Base-by-base conservation (phyloP, 1,140 invertebrate species). In the Idris sp. region DNA sequence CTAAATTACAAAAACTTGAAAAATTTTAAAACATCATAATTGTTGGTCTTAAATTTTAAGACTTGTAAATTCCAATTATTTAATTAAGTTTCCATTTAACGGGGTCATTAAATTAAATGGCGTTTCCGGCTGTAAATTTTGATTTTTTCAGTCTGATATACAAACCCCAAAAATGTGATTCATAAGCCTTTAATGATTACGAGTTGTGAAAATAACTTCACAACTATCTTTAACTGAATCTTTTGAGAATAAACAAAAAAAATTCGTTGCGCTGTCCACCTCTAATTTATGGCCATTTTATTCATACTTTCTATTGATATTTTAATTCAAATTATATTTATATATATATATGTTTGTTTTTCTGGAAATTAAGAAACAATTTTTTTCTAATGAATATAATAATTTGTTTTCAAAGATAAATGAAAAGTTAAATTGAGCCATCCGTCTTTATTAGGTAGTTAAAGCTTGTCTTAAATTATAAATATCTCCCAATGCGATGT, bases 121-220 rank as follows among this genome's bases (percentile, higher is more conserved):
- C 62, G 40, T 76, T 76, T 76, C 73, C 73, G 65, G 73, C 26
- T 76, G 48, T 65, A 35, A 67, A 67, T 76, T 65, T 33, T 25
- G 30, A 40, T 10, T 51, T 51, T 16, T 19, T 22, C 41, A 35
- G 13, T 18, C 18, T 46, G 46, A 46, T 18, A 59, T 58, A 38
- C 31, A 4, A 6, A n/a, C n/a, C 28, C 0, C 18, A n/a, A 16
- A 35, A 28, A 35, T 40, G 44, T 43, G 44, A 62, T 62, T 62
- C 58, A 62, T 49, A 49, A 51, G 25, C 18, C 26, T 22, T 4
- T 46, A 59, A 62, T 43, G 33, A 49, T 51, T 41, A 18, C 35
- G 26, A 31, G 15, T 1, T 13, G 18, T 15, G 35, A 51, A 51
- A 65, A 65, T 53, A 65, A 46, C 38, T 65, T 31, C 46, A 44